A percentile compares a stretch with the other conserved stretches of the same genome.
phyloP scores from a whole-genome alignment of 2,888 invertebrate species.

The Capitulum mitella region DNA sequence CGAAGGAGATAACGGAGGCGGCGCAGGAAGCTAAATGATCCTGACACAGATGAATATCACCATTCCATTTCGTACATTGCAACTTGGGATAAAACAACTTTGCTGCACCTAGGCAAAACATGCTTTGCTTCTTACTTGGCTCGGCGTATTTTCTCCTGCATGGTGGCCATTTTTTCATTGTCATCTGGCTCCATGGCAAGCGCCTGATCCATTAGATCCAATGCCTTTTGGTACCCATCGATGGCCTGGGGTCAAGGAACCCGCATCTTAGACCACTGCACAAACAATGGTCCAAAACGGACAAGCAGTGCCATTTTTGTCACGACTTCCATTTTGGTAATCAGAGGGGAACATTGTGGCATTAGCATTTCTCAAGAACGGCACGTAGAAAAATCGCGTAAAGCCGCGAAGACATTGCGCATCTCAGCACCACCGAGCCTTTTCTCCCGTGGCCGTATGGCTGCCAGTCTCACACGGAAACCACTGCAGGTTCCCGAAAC shows the following conservation, averaged over 20 bases:
- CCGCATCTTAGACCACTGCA: background rate
- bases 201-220: background rate
- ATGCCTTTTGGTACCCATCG: background rate
- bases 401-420: no score
- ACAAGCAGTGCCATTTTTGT: background rate
- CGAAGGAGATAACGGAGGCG: no score
- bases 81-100: no score
- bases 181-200: background rate
- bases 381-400: background rate
- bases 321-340: no score
- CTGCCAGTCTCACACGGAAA: no score
- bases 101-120: no score
- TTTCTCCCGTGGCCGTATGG: no score
- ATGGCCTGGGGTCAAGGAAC: background rate
- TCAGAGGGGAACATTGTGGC: background rate
- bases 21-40: no score
- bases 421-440: no score
- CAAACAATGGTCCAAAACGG: background rate
- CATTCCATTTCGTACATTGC: no score
- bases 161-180: background rate
- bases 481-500: no score
- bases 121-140: constrained; percentile 8
- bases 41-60: no score
- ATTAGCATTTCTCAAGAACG: background rate
- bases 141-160: background rate